Evolutionary conservation across 92 coral and sea anemone genomes (phyloP), one percentile per base, ranked within the genome.

Genomic region (Nematostella vectensis): DNA sequence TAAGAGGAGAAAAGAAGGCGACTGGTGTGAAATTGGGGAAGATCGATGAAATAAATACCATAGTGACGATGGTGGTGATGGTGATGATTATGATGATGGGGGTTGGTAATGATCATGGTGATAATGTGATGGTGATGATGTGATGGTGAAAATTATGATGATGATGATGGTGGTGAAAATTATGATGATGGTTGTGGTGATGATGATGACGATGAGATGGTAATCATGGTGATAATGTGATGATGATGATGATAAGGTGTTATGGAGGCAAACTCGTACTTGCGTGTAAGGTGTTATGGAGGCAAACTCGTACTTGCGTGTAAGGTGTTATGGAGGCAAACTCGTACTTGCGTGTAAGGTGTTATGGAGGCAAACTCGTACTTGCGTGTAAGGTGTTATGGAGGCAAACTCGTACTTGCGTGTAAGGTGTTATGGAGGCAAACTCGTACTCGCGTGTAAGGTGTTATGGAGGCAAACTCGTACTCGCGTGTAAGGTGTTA

Each of bases 351-450:
- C n/a, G 45, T 1, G 43, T 61, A 70, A 1, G 70, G 70, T 1
- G 70, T 61, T 27, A 70, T 61, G 23, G 70, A 65, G 16, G 62
- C 56, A 20, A 61, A 61, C 37, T 28, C 3, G 2, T 56, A 28
- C 47, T 44, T 55, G 61, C 16, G 48, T 16, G 43, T 29, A 55
- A 27, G 61, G 47, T 12, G 61, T 55, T 27, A 29, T 55, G 2
- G 47, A 55, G 2, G 24, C 9, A 0, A 28, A 55, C 19, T 29
- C 23, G 22, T 36, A 36, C 42, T 15, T 36, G 42, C 15, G 42
- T 36, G 33, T 65, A 65, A 0, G 71, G 71, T 8, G 42, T 36
- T 8, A 36, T 36, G 15, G 42, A 36, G 8, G 15, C 42, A 22
- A 27, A 26, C 11, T 58, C 16, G 13, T 57, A 57, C 63, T 24